phyloP scores from a whole-genome alignment of 1,140 invertebrate genomes.

The Hydropsyche tenuis region DNA sequence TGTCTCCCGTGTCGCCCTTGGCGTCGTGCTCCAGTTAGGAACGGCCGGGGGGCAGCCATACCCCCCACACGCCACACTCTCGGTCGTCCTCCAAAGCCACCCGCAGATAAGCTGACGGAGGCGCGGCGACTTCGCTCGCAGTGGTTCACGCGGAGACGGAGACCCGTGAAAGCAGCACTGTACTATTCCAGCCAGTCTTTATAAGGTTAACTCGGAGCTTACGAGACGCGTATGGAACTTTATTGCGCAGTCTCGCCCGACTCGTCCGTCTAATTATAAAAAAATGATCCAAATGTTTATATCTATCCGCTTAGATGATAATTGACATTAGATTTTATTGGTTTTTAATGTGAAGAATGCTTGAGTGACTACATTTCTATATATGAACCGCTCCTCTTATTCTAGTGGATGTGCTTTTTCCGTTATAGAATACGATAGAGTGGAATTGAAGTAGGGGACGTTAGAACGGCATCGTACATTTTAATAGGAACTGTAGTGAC shows the following conservation, averaged over 20 bases:
- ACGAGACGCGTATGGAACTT: conserved; percentile 27
- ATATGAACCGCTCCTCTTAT: conserved; percentile 38
- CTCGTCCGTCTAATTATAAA: conserved; percentile 37
- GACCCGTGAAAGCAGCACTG: conserved; percentile 17
- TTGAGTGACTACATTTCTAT: conserved; percentile 45
- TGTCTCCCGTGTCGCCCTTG: conserved; percentile 84
- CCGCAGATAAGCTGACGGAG: conserved; percentile 57
- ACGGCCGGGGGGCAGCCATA: conserved; percentile 62
- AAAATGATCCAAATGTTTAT: conserved; percentile 36
- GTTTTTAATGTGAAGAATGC: conserved; percentile 43
- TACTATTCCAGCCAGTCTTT: conserved; percentile 37
- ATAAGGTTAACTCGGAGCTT: conserved; percentile 34
- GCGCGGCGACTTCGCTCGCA: conserved; percentile 51
- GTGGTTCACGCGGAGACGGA: conserved; percentile 33
- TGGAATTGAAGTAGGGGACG: conserved; percentile 33
- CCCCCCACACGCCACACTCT: conserved; percentile 60
- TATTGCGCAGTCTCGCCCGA: conserved; percentile 34
- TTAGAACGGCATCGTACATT: conserved; percentile 37
- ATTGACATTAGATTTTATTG: conserved; percentile 15
- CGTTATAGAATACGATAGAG: conserved; percentile 44
- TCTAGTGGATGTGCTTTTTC: conserved; percentile 48
- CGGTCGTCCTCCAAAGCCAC: conserved; percentile 62
- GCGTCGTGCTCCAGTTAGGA: conserved; percentile 89
- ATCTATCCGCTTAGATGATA: conserved; percentile 31
- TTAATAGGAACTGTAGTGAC: conserved; percentile 46